Evolutionary conservation across 2,113 vertebrate genomes (phyloP).

Genomic region (Vombatus ursinus): DNA sequence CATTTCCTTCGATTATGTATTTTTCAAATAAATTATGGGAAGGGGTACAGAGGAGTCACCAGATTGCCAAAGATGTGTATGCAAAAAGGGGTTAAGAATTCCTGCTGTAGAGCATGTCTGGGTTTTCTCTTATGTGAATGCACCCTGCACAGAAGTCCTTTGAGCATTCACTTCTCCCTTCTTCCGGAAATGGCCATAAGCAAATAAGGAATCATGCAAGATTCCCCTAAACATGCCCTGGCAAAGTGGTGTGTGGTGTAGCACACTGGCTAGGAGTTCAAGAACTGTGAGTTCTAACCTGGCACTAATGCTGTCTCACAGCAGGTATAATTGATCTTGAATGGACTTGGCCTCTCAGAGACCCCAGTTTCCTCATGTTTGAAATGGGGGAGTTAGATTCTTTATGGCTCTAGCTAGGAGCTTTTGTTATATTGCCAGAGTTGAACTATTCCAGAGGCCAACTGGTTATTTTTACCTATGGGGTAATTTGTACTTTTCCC

Average conservation of each 20-base stretch:
- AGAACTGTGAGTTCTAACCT: neutral
- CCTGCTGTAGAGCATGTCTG: no score
- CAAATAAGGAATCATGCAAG: neutral
- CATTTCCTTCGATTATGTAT: neutral
- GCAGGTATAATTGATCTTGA: no score
- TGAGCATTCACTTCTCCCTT: neutral
- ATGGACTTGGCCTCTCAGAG: no score
- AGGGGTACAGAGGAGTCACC: neutral
- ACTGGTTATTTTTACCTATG: no score
- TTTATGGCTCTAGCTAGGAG: neutral
- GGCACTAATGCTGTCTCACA: neutral
- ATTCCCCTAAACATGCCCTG: neutral
- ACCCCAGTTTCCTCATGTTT: no score
- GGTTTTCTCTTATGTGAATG: neutral
- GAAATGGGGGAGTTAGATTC: no score
- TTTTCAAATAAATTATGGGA: neutral
- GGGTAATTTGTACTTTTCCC: neutral
- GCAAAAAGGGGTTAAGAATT: neutral
- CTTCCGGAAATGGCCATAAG: neutral
- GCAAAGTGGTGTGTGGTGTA: neutral
- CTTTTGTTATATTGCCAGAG: neutral
- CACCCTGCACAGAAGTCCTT: neutral
- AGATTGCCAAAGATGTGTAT: neutral
- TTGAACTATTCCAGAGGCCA: neutral
- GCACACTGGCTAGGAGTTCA: neutral